These are phyloP conservation scores for Drosophila recens DNA, from an alignment of 2,888 invertebrate genomes.

Conservation along the genomic window DNA sequence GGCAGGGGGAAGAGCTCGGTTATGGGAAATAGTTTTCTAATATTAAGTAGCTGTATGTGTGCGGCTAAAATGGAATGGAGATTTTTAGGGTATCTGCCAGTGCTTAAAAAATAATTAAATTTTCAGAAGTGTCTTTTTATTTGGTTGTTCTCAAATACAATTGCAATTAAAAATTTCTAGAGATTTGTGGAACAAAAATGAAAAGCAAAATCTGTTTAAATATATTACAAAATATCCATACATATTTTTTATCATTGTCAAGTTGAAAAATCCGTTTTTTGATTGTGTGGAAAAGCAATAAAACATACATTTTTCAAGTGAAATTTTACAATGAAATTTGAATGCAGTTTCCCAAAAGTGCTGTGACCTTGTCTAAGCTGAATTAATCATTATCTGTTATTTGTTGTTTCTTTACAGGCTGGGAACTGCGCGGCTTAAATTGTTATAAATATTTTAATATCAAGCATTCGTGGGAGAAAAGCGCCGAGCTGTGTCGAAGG, in stretches of 20 bases:
- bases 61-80: neutral
- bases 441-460: constrained; percentile 98
- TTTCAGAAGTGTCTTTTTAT: too few species aligned
- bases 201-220: neutral
- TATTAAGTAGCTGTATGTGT: neutral
- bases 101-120: too few species aligned
- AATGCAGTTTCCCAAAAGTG: constrained; percentile 35
- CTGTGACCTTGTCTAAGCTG: constrained; percentile 59
- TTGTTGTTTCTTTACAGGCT: constrained; percentile 89
- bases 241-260: neutral
- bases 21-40: constrained; percentile 54
- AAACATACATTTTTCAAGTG: neutral
- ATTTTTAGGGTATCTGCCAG: neutral
- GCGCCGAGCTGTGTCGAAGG: constrained; percentile 97
- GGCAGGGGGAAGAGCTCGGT: constrained; percentile 28
- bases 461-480: constrained; percentile 97
- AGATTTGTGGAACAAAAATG: too few species aligned
- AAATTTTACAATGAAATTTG: constrained; percentile 12
- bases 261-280: neutral
- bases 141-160: neutral
- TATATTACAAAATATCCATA: too few species aligned
- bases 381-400: constrained; percentile 23
- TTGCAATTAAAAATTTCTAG: too few species aligned
- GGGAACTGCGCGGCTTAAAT: constrained; percentile 95
- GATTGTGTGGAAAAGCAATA: neutral